Base-by-base conservation (phyloP, 2,113 vertebrate genomes). In the Acanthochromis polyacanthus region DNA sequence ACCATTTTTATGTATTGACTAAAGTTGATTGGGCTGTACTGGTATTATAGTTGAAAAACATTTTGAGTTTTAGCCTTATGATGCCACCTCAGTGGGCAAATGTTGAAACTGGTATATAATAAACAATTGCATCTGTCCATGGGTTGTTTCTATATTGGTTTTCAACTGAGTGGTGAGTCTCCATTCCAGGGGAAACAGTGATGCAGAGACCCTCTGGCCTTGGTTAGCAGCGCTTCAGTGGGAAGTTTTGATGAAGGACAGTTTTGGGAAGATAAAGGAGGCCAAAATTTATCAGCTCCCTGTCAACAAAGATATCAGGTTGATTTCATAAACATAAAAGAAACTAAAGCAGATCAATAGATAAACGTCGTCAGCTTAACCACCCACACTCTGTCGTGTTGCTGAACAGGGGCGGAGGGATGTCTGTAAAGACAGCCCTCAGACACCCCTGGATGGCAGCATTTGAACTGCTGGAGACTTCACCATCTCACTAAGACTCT, bases 201-300 rank as follows among this genome's bases (percentile, higher is more conserved):
- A 97, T 55, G 22, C 90, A 45, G 96, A 97, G 87, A 97, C 96
- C 0, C 75, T 97, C 75, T 97, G 81, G 92, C 93, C 58, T 91
- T 94, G 53, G 87, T 97, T 77, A 97, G n/a, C 96, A 0, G 94
- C 95, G 16, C 96, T 95, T 4, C 86, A 48, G 75, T 96, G 95
- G 96, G 95, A 95, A 56, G n/a, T n/a, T 97, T 97, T 43, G 94
- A 95, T 11, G 95, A 97, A 97, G 61, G 96, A 97, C 66, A 95
- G 92, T 60, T 96, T 97, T 77, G 91, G 89, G 0, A 95, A 96
- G 4, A 95, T 97, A 80, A 95, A 25, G 25, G 25, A 25, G 25
- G 25, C 25, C 25, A 95, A 96, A 76, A 83, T 97, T 97, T 85
- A 96, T 97, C 82, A 94, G 93, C 68, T 94, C 94, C 0, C 84